Conservation (phyloP, 2,888 invertebrate genomes). For the Leucophenga maculata region DNA sequence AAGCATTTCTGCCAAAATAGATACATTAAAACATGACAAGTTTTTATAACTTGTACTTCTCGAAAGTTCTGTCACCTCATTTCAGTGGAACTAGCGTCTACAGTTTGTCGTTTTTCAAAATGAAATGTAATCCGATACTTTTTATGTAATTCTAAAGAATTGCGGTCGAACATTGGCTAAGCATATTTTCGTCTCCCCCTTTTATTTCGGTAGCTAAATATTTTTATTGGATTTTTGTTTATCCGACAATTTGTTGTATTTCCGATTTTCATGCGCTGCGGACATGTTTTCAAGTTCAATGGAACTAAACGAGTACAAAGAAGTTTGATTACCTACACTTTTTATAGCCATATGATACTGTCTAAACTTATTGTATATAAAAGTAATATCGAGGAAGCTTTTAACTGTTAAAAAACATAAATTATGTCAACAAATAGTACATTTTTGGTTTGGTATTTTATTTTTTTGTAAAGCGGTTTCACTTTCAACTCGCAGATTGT, state of each 20-base stretch:
- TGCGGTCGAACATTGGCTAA: not conserved
- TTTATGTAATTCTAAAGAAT: slow-evolving; percentile 14
- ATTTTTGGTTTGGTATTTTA: slow-evolving; percentile 46
- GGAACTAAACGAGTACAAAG: slow-evolving; percentile 31
- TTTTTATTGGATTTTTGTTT: not conserved
- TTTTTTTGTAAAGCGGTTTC: no score
- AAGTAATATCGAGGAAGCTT: no score
- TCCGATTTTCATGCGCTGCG: slow-evolving; percentile 48
- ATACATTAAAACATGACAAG: not conserved
- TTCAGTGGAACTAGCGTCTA: slow-evolving; percentile 1
- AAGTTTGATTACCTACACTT: no score
- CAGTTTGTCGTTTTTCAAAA: not conserved
- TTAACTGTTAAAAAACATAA: no score
- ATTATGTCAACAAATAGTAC: no score
- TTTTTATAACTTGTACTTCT: not conserved
- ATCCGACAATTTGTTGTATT: slow-evolving; percentile 3
- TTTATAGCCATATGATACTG: no score
- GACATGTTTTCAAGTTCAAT: slow-evolving; percentile 61
- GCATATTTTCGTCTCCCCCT: not conserved
- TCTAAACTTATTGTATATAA: slow-evolving; percentile 33
- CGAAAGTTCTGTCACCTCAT: slow-evolving; percentile 20
- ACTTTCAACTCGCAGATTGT: no score
- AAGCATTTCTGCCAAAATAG: no score
- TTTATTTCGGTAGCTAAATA: not conserved
- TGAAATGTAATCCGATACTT: slow-evolving; percentile 1